Conservation (phyloP, 2,888 invertebrate genomes). For the Sesia apiformis region DNA sequence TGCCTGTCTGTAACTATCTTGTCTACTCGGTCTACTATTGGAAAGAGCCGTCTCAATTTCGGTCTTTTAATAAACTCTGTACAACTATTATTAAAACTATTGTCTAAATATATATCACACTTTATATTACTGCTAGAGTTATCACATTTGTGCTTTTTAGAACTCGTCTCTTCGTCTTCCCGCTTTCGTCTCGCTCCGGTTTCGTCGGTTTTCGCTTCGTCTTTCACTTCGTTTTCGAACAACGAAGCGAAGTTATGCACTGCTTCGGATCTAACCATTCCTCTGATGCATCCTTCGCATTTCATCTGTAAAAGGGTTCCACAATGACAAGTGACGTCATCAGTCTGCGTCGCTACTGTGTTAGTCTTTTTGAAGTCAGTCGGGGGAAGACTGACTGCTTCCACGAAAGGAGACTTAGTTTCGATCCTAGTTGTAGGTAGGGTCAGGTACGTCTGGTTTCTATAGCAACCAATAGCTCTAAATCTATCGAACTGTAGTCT, state of each 20-base stretch:
- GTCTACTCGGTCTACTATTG: constrained; percentile 34
- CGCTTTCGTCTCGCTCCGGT: constrained; percentile 38
- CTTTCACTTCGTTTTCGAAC: constrained; percentile 67
- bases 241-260: constrained; percentile 47
- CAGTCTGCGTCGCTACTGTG: constrained; percentile 57
- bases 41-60: constrained; percentile 48
- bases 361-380: constrained; percentile 47
- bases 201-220: constrained; percentile 62
- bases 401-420: constrained; percentile 48
- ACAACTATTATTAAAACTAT: constrained; percentile 18
- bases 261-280: constrained; percentile 58
- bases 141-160: constrained; percentile 70
- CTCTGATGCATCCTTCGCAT: constrained; percentile 33
- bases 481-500: constrained; percentile 51
- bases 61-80: constrained; percentile 50
- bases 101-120: constrained; percentile 43
- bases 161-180: constrained; percentile 39
- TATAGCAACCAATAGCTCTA: constrained; percentile 60
- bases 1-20: constrained; percentile 48
- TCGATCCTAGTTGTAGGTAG: constrained; percentile 55
- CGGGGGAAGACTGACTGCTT: constrained; percentile 34
- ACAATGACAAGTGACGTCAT: constrained; percentile 48
- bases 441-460: constrained; percentile 62
- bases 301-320: constrained; percentile 35
- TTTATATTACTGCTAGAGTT: constrained; percentile 41